Base-by-base conservation (phyloP, 2,113 vertebrate genomes). In the Colistium nudipinnis region DNA sequence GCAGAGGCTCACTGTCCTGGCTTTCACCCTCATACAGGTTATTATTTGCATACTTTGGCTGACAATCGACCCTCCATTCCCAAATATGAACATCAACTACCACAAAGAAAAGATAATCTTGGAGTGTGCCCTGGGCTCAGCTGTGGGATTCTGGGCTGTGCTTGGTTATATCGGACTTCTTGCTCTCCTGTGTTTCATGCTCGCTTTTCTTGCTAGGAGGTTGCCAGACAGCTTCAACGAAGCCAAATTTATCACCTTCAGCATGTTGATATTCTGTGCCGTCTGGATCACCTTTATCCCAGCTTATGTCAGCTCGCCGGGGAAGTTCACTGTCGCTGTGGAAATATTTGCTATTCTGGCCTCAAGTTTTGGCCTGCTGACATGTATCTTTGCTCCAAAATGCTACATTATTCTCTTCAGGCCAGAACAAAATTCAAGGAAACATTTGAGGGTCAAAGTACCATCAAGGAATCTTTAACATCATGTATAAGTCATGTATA, bases 241-340 rank as follows among this genome's bases (percentile, higher is more conserved):
- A 62, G 86, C 86, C 4, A 90, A 89, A 43, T 53, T 87, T 1
- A 88, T 90, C 62, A 88, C 87, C 5, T 90, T 89, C 56, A 90
- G 87, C 78, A 89, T 90, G 86, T 3, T 90, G 35, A 90, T 88
- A 69, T 90, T 90, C 78, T 90, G 89, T 73, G 85, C 83, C 6
- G 87, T 90, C 8, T 89, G 89, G 89, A 87, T 88, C 62, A 60
- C 82, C 0, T 90, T 88, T 13, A 88, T 90, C 31, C 87, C 89
- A 9, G 89, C 85, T 0, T 90, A 89, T 65, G 80, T 90, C 55
- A 89, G 89, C 62, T 87, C 85, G 19, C 89, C 89, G 39, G 87
- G 89, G 7, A 90, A 90, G 69, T 87, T 85, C 35, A 88, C 85
- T 20, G 89, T 89, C 1, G 87, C 89, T 49, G 89, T 90, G 17